Conservation (phyloP, 2,797 vertebrate species). For the Holocentrus rufus region DNA sequence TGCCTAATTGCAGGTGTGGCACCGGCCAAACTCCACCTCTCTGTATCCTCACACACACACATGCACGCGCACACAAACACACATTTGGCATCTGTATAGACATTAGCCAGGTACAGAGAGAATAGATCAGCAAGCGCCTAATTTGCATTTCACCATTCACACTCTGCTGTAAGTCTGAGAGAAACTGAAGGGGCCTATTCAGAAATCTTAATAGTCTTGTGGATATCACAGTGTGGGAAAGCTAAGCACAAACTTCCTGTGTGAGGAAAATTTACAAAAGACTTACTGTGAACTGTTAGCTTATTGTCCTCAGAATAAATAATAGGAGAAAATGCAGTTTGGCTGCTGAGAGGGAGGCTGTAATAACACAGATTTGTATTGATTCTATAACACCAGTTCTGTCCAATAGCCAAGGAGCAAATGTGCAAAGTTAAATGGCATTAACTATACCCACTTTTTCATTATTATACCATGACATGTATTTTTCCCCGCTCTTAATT, state of each 20-base stretch:
- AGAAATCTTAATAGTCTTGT: conserved; percentile 93
- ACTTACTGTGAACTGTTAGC: conserved; percentile 57
- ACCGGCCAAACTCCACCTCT: conserved; percentile 78
- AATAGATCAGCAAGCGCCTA: conserved; percentile 91
- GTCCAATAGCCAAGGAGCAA: conserved; percentile 5
- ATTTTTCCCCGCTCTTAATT: conserved; percentile 31
- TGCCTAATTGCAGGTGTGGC: conserved; percentile 95
- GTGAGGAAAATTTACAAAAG: conserved; percentile 70
- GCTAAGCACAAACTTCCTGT: conserved; percentile 88
- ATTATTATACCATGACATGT: conserved; percentile 36
- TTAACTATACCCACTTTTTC: conserved; percentile 32
- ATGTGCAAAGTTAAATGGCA: conserved; percentile 50
- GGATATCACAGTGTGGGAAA: conserved; percentile 89
- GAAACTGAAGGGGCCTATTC: conserved; percentile 91
- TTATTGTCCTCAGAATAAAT: conserved; percentile 66
- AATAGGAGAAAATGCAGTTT: conserved; percentile 38
- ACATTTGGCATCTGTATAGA: conserved; percentile 83
- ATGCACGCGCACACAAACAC: conserved; percentile 3
- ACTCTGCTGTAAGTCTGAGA: conserved; percentile 88
- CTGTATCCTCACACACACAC: conserved; percentile 59
- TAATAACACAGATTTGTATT: conserved; percentile 10
- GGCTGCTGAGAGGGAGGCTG: conserved; percentile 10
- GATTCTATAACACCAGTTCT: too few relatives aligned
- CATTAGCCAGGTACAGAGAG: conserved; percentile 92
- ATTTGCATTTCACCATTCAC: conserved; percentile 95